Evolutionary conservation across 2,888 invertebrate genomes (phyloP).

Genomic region (Eucera pruinosa): DNA sequence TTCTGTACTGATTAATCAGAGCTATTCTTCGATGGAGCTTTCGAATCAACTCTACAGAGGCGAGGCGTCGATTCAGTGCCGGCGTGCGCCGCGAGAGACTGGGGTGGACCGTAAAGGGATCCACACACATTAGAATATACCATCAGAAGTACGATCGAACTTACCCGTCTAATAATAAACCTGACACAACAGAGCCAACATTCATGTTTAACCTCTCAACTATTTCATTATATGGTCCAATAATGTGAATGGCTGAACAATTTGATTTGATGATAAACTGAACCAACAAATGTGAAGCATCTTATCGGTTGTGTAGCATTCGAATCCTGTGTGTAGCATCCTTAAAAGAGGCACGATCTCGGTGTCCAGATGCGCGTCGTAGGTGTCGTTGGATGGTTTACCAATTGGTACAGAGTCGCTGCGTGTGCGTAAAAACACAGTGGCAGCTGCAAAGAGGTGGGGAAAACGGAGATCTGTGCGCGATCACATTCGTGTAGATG

Average conservation of each 20-base stretch:
- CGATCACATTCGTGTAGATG: conserved; percentile 16
- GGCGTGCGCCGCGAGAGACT: neutral
- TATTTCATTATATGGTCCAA: neutral
- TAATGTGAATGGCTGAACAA: neutral
- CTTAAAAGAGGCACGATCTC: conserved; percentile 46
- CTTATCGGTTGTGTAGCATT: too few relatives aligned
- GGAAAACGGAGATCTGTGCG: conserved; percentile 22
- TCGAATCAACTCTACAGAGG: neutral
- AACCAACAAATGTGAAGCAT: neutral
- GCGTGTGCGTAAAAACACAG: conserved; percentile 53
- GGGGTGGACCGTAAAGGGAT: neutral
- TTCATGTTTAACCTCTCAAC: neutral
- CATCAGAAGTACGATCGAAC: neutral
- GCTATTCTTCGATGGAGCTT: conserved; percentile 1
- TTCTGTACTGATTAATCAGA: conserved; percentile 4
- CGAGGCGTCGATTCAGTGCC: conserved; percentile 3
- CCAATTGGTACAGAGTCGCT: conserved; percentile 65
- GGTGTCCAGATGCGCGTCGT: conserved; percentile 61
- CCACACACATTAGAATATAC: neutral
- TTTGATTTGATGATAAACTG: neutral
- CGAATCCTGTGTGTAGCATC: neutral
- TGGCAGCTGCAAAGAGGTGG: neutral
- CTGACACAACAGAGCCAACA: neutral
- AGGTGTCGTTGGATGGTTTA: conserved; percentile 65
- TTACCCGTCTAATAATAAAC: neutral